Conservation (phyloP, 2,113 vertebrate species). For the Otis tarda region DNA sequence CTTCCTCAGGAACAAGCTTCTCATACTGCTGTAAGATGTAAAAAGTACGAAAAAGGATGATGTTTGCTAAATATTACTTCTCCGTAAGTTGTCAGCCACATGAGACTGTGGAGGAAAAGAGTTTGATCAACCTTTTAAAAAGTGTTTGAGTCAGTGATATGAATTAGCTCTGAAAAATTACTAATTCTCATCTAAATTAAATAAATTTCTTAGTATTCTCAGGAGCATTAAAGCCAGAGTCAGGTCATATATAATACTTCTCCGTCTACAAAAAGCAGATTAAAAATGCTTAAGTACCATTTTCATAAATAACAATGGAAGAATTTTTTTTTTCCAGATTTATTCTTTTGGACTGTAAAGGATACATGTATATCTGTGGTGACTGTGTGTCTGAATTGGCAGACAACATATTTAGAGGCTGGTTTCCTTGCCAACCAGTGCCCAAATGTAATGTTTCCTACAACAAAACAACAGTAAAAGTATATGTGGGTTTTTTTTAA, state of each 20-base stretch:
- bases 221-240: neutral
- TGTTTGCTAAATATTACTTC: neutral
- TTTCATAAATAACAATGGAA: neutral
- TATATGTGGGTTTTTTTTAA: neutral
- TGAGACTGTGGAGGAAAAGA: neutral
- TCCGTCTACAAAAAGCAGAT: neutral
- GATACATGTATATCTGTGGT: neutral
- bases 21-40: neutral
- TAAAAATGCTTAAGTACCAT: neutral
- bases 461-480: conserved; percentile 35
- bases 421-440: conserved; percentile 48
- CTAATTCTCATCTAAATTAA: conserved; percentile 16
- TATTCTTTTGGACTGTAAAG: neutral
- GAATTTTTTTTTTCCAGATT: neutral
- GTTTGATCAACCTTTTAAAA: neutral
- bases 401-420: neutral
- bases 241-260: neutral
- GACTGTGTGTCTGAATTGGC: neutral
- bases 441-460: conserved; percentile 24
- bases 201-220: neutral
- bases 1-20: neutral
- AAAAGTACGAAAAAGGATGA: neutral
- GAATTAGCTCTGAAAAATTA: neutral
- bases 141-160: neutral
- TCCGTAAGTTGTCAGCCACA: neutral